Evolutionary conservation across 2,113 vertebrate species (phyloP).

Genomic region (Glaucidium brasilianum): DNA sequence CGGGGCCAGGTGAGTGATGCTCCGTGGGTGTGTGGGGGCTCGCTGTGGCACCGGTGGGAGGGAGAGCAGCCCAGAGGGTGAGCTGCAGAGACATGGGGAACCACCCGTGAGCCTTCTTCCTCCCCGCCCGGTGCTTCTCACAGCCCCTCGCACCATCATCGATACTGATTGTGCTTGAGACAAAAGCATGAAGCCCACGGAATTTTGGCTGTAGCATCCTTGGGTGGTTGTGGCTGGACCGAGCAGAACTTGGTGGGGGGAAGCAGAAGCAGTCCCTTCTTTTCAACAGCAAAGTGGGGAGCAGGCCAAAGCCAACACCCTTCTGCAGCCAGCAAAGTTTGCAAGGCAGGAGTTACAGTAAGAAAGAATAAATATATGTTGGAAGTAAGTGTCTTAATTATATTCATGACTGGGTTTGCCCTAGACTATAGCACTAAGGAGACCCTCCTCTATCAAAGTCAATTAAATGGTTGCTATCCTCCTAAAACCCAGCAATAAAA

Average conservation of each 20-base stretch:
- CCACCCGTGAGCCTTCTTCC: not conserved
- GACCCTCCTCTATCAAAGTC: slow-evolving; percentile 49
- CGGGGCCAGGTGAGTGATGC: not conserved
- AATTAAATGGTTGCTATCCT: slow-evolving; percentile 40
- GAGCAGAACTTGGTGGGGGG: not conserved
- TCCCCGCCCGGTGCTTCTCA: not conserved
- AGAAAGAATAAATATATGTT: not conserved
- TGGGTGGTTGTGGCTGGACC: not conserved
- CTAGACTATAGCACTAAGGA: not conserved
- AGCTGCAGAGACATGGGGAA: not conserved
- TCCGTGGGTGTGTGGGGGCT: not conserved
- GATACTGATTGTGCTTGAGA: fast-evolving
- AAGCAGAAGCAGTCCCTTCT: not conserved
- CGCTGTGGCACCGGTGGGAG: fast-evolving
- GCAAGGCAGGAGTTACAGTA: not conserved
- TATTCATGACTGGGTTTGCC: not conserved
- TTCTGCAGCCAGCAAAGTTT: not conserved
- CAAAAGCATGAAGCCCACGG: fast-evolving
- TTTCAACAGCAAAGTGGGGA: fast-evolving
- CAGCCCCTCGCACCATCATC: fast-evolving
- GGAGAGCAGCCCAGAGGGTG: not conserved
- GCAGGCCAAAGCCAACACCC: not conserved
- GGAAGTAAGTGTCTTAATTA: slow-evolving; percentile 14
- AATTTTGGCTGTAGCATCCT: fast-evolving
- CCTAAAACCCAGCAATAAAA: slow-evolving; percentile 13